Base-by-base conservation (phyloP, 2,797 vertebrate species). In the Chromis chromis region DNA sequence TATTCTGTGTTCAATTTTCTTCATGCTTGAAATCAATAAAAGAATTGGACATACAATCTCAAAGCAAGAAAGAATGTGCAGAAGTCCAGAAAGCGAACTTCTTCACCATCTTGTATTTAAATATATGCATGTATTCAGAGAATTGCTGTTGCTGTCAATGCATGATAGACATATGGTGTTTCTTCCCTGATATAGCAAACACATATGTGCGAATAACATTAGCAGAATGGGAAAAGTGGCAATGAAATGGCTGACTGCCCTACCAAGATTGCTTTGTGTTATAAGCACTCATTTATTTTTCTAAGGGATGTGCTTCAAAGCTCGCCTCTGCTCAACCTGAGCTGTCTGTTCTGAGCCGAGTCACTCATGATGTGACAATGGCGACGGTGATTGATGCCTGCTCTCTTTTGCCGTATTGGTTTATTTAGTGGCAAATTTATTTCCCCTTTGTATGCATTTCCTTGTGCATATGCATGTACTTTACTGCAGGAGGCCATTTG, bases 311-410 rank as follows among this genome's bases (percentile, higher is more conserved):
- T 66, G 66, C 74, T 81, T 81, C 62, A 84, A 79, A 84, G 70
- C 73, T 76, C 21, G 24, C 27, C 65, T 70, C 10, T 49, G 31
- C 78, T 91, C 88, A 81, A 84, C 85, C 82, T 79, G 70, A 90
- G 83, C 69, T 72, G 85, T 78, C 73, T 86, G 80, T 78, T 82
- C 74, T 77, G 59, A 67, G 57, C 70, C 48, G 28, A 81, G 74
- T 82, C 69, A 78, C 71, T 81, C 75, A 31, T 58, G 74, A 91
- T 84, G 76, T 83, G 78, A 90, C 86, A 88, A 65, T 70, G 63
- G 75, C 39, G 82, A 65, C 61, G 40, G 59, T 86, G 91, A 93
- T 89, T 89, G 90, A 93, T 92, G 84, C 62, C 70, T 59, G 80
- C 83, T 84, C 78, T 84, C 78, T 62, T 80, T 57, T 76, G 77